phyloP scores from a whole-genome alignment of 2,113 vertebrate genomes.

The Microcebus lehilahytsara region DNA sequence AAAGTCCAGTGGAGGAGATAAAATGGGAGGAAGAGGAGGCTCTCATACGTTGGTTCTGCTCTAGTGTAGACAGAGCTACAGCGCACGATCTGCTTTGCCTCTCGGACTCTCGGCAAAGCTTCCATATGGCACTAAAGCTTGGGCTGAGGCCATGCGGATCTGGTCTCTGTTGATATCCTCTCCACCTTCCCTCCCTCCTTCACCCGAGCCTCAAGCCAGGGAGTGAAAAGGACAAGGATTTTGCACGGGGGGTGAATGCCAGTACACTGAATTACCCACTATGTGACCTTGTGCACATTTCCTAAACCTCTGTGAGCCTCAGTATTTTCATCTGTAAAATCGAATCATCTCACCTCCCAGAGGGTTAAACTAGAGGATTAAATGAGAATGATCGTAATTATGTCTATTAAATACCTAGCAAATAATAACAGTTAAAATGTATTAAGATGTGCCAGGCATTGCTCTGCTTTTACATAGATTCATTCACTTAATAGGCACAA shows the following conservation, averaged over 20 bases:
- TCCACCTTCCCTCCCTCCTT: background rate
- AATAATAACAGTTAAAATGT: background rate
- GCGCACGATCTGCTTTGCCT: background rate
- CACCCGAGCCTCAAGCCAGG: background rate
- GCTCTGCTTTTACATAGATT: background rate
- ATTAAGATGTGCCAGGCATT: background rate
- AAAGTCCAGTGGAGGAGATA: background rate
- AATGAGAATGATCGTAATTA: background rate
- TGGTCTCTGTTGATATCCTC: background rate
- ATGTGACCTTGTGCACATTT: background rate
- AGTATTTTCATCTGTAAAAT: background rate
- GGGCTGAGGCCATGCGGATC: background rate
- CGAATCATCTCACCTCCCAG: background rate
- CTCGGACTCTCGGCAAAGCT: background rate
- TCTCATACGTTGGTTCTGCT: background rate
- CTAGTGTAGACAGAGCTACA: background rate
- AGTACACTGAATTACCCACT: no score
- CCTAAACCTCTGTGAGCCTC: background rate
- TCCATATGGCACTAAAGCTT: background rate
- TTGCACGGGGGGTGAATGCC: background rate
- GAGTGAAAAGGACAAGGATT: background rate
- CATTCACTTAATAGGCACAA: background rate
- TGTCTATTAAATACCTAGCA: background rate
- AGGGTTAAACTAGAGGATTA: background rate
- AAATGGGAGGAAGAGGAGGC: accelerated